phyloP scores from a whole-genome alignment of 1,140 invertebrate species.

The Brachionus manjavacas region DNA sequence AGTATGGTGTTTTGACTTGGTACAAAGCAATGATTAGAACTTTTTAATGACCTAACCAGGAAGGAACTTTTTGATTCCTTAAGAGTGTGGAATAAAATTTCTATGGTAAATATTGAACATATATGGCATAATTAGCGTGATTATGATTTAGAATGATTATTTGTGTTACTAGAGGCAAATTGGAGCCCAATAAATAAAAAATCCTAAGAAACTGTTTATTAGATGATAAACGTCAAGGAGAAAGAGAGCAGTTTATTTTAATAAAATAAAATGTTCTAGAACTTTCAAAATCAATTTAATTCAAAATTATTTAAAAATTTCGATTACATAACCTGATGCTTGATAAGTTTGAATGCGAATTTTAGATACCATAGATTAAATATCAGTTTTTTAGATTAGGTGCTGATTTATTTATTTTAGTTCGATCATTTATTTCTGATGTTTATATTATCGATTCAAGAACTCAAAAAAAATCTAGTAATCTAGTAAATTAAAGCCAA shows the following conservation, averaged over 20 bases:
- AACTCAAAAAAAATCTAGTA: neutral
- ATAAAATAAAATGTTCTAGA: neutral
- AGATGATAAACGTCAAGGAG: neutral
- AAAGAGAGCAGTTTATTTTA: neutral
- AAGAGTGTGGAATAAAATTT: neutral
- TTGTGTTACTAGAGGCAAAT: neutral
- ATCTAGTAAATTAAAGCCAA: too few species aligned
- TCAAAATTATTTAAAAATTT: neutral
- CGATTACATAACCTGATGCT: neutral
- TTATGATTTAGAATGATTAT: neutral
- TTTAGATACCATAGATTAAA: neutral
- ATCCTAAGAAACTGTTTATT: neutral
- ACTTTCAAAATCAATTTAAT: neutral
- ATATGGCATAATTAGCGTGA: neutral
- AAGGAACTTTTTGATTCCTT: neutral
- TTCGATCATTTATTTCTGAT: neutral
- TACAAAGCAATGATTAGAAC: neutral
- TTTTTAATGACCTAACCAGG: neutral
- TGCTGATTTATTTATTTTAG: neutral
- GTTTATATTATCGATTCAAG: neutral
- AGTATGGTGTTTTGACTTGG: neutral
- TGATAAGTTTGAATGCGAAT: neutral
- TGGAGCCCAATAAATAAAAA: neutral
- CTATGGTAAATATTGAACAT: neutral
- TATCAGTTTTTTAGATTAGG: neutral